These are phyloP conservation scores for Iguana delicatissima DNA, from an alignment of 2,797 vertebrate species.

Conservation along the genomic window DNA sequence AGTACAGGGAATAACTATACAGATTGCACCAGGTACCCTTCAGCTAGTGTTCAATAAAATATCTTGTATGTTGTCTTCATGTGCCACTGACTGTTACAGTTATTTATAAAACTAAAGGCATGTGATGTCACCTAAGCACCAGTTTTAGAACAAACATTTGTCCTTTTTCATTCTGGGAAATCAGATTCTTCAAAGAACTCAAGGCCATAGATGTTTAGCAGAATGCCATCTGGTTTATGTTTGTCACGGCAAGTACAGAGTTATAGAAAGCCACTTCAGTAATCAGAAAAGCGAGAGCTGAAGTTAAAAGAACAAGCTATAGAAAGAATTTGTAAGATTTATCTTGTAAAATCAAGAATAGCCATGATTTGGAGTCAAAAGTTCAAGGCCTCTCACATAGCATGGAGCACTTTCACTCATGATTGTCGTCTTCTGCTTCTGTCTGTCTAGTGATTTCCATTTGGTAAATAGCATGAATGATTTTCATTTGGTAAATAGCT, in stretches of 20 bases:
- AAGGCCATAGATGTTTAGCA: neutral
- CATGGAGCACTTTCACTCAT: neutral
- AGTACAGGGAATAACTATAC: too few relatives aligned
- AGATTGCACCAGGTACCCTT: too few relatives aligned
- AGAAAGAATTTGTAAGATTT: conserved; percentile 60
- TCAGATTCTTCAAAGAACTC: conserved; percentile 57
- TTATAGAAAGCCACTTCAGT: neutral
- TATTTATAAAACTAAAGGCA: conserved; percentile 62
- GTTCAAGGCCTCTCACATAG: neutral
- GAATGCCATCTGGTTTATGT: conserved; percentile 66
- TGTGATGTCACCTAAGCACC: conserved; percentile 38
- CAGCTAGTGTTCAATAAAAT: neutral
- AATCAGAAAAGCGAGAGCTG: conserved; percentile 56
- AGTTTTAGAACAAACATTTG: conserved; percentile 51
- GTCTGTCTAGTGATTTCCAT: neutral
- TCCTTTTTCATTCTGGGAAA: conserved; percentile 62
- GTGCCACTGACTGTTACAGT: neutral
- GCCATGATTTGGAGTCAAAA: neutral
- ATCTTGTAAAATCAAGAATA: neutral
- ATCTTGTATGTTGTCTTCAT: neutral
- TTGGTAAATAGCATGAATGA: neutral
- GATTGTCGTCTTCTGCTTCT: neutral
- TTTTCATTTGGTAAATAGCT: neutral
- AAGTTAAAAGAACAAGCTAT: conserved; percentile 53
- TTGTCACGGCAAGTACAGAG: conserved; percentile 37